Evolutionary conservation across 2,797 vertebrate species (phyloP).

Genomic region (Rhinatrema bivittatum): DNA sequence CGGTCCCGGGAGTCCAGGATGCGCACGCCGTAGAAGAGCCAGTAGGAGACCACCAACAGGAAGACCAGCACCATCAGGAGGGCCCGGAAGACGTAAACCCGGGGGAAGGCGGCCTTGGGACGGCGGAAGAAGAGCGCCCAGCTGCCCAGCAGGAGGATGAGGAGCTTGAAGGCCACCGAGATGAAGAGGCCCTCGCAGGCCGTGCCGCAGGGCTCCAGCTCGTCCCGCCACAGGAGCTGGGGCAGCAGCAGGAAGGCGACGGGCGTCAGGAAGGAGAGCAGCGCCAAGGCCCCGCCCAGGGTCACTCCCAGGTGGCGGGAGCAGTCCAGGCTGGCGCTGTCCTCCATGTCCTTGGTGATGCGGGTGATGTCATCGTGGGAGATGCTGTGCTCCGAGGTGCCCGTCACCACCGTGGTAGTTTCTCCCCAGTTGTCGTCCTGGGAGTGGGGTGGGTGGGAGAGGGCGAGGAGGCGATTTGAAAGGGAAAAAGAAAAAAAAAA

Average conservation of each 20-base stretch:
- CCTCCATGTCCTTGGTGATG: slow-evolving; percentile 92
- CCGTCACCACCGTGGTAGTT: slow-evolving; percentile 85
- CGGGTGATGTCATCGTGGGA: slow-evolving; percentile 87
- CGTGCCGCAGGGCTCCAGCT: slow-evolving; percentile 76
- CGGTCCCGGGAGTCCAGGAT: slow-evolving; percentile 75
- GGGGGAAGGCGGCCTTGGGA: slow-evolving; percentile 75
- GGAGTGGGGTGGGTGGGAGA: background rate
- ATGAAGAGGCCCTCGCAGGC: slow-evolving; percentile 92
- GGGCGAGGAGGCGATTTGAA: rapidly evolving
- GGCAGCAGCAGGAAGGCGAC: slow-evolving; percentile 85
- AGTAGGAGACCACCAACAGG: slow-evolving; percentile 85
- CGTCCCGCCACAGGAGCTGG: slow-evolving; percentile 77
- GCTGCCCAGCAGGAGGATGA: slow-evolving; percentile 84
- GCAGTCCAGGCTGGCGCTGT: slow-evolving; percentile 77
- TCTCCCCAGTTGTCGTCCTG: slow-evolving; percentile 94
- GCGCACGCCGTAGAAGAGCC: slow-evolving; percentile 89
- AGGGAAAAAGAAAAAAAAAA: too few relatives aligned
- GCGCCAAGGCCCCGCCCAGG: slow-evolving; percentile 67
- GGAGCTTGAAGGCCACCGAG: slow-evolving; percentile 92
- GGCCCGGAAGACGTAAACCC: slow-evolving; percentile 78
- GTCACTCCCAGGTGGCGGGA: slow-evolving; percentile 74
- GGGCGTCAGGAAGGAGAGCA: slow-evolving; percentile 84
- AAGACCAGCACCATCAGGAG: slow-evolving; percentile 84
- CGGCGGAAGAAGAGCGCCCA: slow-evolving; percentile 91
- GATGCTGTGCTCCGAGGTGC: slow-evolving; percentile 86